Percentiles rank a stretch among this genome's conserved stretches.
Evolutionary conservation across 2,113 vertebrate genomes (phyloP).

Genomic region (Zingel zingel): DNA sequence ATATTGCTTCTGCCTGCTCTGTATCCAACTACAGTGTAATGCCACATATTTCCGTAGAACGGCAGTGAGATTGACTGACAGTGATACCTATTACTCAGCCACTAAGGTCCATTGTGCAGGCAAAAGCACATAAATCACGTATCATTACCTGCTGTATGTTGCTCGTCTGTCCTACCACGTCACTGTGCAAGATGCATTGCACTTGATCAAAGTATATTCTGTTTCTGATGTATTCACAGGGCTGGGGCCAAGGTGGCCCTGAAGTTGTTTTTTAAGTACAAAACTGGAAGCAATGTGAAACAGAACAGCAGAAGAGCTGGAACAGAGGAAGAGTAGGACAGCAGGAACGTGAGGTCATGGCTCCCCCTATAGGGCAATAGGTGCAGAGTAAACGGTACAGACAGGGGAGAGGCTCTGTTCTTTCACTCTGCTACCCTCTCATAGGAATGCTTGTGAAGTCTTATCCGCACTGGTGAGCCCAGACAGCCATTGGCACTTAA

Average conservation of each 20-base stretch:
- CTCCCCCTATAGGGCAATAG: conserved; percentile 82
- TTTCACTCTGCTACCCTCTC: conserved; percentile 21
- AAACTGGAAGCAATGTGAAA: conserved; percentile 38
- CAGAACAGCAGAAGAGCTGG: conserved; percentile 11
- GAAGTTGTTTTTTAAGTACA: conserved; percentile 46
- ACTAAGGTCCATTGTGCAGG: conserved; percentile 44
- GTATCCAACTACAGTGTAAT: conserved; percentile 13
- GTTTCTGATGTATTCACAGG: conserved; percentile 48
- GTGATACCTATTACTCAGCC: conserved; percentile 57
- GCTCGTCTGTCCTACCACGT: conserved; percentile 31
- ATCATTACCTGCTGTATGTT: conserved; percentile 53
- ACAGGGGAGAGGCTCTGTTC: conserved; percentile 10
- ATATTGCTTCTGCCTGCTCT: conserved; percentile 9
- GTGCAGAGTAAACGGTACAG: conserved; percentile 43
- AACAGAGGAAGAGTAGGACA: not conserved
- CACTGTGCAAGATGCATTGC: conserved; percentile 32
- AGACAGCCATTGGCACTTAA: conserved; percentile 48
- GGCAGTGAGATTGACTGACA: conserved; percentile 59
- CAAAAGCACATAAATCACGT: conserved; percentile 64
- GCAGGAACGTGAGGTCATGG: conserved; percentile 79
- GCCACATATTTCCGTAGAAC: conserved; percentile 23
- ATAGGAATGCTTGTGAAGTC: conserved; percentile 3
- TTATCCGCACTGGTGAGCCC: conserved; percentile 18
- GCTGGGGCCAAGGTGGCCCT: conserved; percentile 10
- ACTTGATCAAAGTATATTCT: conserved; percentile 54